Base-by-base conservation (phyloP, 2,797 vertebrate genomes). In the Pachyuromys duprasi region DNA sequence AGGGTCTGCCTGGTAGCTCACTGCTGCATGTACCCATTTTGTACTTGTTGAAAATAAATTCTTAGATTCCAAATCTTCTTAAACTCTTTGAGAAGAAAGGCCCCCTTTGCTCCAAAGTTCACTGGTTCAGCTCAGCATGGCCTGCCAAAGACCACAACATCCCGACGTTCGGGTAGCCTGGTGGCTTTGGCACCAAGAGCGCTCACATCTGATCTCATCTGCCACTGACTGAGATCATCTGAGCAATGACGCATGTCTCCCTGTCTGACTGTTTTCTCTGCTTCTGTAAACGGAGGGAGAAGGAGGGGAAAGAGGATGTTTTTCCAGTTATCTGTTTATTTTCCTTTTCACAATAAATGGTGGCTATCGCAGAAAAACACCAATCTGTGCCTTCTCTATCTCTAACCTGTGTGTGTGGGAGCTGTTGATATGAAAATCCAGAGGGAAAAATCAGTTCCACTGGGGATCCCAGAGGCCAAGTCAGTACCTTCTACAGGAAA, bases 161-260 rank as follows among this genome's bases (percentile, higher is more conserved):
- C 96, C 74, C 69, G 93, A 75, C 97, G 98, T 98, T 97, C 97
- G 94, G 96, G 78, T 24, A 39, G 0, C 96, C 93, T 45, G 45
- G 82, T 33, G 36, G 94, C 96, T 94, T 97, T 94, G 95, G 74
- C 86, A 45, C 42, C 26, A 91, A 97, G 97, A 60, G 31, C 79
- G 90, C 36, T 90, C 3, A 8, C 28, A 5, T 72, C 91, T 93
- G 96, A 96, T 97, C 93, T 97, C 95, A 81, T 95, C 97, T 88
- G 89, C 80, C 70, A 67, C 81, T 3, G 95, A 91, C 24, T 84
- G 90, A 97, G 96, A 70, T 92, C 2, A 0, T 33, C 82, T 89
- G 89, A 82, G 70, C 45, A 4, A 49, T 15, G 93, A 45, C 2
- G 87, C 57, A 12, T 87, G 69, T 88, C 78, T 62, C 13, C 55